Base-by-base conservation (phyloP, 1,140 invertebrate genomes). In the Drosophila nebulosa region DNA sequence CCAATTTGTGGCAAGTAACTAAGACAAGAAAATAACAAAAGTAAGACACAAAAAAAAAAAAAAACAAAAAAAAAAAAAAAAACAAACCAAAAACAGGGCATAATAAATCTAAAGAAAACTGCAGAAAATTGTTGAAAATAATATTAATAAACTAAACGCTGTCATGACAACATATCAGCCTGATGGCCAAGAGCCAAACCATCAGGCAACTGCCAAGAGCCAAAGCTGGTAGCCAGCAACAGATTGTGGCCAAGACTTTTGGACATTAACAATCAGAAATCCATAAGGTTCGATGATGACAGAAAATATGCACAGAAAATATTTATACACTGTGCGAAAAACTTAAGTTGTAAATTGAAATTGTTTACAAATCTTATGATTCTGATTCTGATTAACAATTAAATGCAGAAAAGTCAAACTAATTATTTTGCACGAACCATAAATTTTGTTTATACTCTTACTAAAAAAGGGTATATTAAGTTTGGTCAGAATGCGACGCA, bases 141-240 rank as follows among this genome's bases (percentile, higher is more conserved):
- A 66, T 70, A 85, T 81, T 81, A 76, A 80, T 80, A 76, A 79
- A 80, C 57, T 74, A 56, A 42, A 61, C 46, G 52, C 55, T 35
- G 53, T 26, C 69, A 69, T 74, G 73, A 66, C 69, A 66, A 74
- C 78, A 32, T 24, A 27, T 35, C 27, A 18, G 24, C 32, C n/a
- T n/a, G n/a, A n/a, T n/a, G n/a, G n/a, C n/a, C n/a, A n/a, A n/a
- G n/a, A n/a, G n/a, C 9, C n/a, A 0, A 39, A 16, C 22, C 32
- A 32, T 39, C 22, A 24, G 27, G 27, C n/a, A 32, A 32, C 30
- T 32, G 30, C 30, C 30, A 32, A 10, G 30, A 32, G 30, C 30
- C 30, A 46, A 18, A 21, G 39, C 16, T 3, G 18, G 39, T 2
- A 46, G 16, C 39, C 39, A 46, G 16, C 39, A 46, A 46, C 27